Percentiles rank a stretch among this genome's conserved stretches.
Evolutionary conservation across 2,113 vertebrate species (phyloP).

Genomic region (Antennarius striatus): DNA sequence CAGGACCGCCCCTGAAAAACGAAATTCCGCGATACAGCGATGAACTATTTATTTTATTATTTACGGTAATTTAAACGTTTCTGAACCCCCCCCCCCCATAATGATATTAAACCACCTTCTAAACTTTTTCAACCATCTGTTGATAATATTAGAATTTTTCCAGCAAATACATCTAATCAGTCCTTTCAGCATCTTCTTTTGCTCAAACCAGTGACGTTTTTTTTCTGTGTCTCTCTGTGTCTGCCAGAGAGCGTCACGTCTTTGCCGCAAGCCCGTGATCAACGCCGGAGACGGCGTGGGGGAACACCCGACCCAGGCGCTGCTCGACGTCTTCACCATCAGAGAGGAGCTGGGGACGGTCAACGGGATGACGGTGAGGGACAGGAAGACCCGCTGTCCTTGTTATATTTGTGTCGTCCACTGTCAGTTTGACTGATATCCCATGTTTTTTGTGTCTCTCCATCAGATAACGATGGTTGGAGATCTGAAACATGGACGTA

Average conservation of each 20-base stretch:
- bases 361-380: constrained; percentile 95
- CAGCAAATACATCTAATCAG: no score
- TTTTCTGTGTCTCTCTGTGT: not conserved
- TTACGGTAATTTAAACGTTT: no score
- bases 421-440: no score
- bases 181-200: no score
- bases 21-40: no score
- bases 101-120: no score
- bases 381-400: not conserved
- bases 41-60: no score
- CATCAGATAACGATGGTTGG: constrained; percentile 96
- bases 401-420: not conserved
- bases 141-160: no score
- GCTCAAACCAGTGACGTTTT: no score
- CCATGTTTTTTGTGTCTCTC: not conserved
- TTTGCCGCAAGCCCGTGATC: constrained; percentile 93
- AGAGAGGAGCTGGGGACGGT: constrained; percentile 97
- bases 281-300: constrained; percentile 96
- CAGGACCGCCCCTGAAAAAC: no score
- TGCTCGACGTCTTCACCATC: constrained; percentile 98
- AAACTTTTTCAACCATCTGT: no score
- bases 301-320: constrained; percentile 94
- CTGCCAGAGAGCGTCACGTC: constrained; percentile 85
- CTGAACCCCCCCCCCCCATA: no score
- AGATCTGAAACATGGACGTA: constrained; percentile 95